A percentile compares a stretch with the other conserved stretches of the same genome.
Conservation (phyloP, 2,888 invertebrate species). For the Ischnus inquisitorius region DNA sequence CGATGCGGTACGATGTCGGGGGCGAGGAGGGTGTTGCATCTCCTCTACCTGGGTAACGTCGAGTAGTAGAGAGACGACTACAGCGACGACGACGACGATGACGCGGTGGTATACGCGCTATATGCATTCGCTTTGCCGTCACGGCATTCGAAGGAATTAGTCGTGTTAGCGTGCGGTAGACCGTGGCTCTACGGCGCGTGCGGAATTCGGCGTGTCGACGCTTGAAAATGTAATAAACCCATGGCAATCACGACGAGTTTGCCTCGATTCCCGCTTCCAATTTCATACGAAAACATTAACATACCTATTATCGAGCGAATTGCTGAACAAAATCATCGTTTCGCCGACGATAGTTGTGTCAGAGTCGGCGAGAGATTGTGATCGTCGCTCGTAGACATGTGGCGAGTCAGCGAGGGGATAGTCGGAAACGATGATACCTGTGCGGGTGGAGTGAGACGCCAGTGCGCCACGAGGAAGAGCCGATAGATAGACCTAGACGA, state of each 20-base stretch:
- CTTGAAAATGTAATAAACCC: constrained; percentile 42
- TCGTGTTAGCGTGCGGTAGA: constrained; percentile 61
- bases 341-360: neutral
- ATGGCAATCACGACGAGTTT: neutral
- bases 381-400: constrained; percentile 12
- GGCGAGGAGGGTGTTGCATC: neutral
- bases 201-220: constrained; percentile 34
- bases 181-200: constrained; percentile 25
- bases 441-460: constrained; percentile 24
- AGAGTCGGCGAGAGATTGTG: neutral
- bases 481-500: constrained; percentile 23
- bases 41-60: constrained; percentile 42
- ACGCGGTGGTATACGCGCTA: constrained; percentile 4
- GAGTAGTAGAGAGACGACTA: constrained; percentile 14
- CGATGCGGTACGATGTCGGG: constrained; percentile 37
- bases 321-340: constrained; percentile 34
- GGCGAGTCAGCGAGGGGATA: constrained; percentile 21
- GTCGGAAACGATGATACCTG: constrained; percentile 31
- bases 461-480: neutral
- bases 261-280: constrained; percentile 1
- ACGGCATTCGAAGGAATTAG: constrained; percentile 78
- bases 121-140: constrained; percentile 74
- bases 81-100: constrained; percentile 8
- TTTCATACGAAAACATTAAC: constrained; percentile 17
- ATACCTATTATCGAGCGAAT: constrained; percentile 27